Base-by-base conservation (phyloP, 2,113 vertebrate genomes). In the Chamaetylas fuelleborni region DNA sequence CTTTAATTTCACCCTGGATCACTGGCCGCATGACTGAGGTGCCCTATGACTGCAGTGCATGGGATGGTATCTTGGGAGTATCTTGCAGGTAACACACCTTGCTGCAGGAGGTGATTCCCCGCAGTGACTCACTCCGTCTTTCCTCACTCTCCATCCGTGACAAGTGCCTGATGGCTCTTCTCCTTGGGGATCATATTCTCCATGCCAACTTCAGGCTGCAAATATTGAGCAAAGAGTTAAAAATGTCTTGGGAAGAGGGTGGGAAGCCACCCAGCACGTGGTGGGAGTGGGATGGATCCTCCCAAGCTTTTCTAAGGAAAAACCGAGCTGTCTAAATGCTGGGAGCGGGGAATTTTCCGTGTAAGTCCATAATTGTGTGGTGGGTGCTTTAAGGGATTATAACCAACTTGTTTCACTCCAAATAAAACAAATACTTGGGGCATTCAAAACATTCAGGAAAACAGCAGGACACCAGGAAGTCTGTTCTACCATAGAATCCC, bases 381-480 rank as follows among this genome's bases (percentile, higher is more conserved):
- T 57, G 53, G 22, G 38, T 66, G 64, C 69, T 95, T 58, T 29
- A 66, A 87, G 47, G 33, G 53, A 67, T 85, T 43, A 56, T 26
- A 88, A 56, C 26, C 29, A 60, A 51, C 53, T 71, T 0, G 0
- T 74, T 81, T 47, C 19, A 71, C 23, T 47, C 1, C 0, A 85
- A 72, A 31, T 65, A 36, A 92, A 91, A 47, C 31, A 73, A 78
- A 64, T 47, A 61, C 58, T 57, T 20, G 33, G 43, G 26, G 13
- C 42, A 54, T 47, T 76, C 57, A 64, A 71, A 88, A 57, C 56
- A 53, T 69, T 33, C 42, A 65, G 64, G 77, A 65, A 56, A 73
- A 53, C 14, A 19, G 14, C 12, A 57, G 45, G 54, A 80, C 45
- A 69, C 6, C n/a, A 24, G 84, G 62, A 91, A 81, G 34, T 47